Base-by-base conservation (phyloP, 2,888 invertebrate species). In the Tuberolachnus salignus region DNA sequence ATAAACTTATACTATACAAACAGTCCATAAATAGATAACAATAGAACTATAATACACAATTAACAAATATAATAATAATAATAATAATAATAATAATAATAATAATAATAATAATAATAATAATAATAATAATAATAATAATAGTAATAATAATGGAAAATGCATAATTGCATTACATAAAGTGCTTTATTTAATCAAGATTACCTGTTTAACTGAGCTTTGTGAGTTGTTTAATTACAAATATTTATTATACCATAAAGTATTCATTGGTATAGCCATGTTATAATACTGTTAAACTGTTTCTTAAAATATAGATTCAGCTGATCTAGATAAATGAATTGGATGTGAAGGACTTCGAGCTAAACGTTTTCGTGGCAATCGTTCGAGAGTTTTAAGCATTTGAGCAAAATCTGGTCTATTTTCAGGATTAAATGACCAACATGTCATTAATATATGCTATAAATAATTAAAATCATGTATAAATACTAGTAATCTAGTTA, bases 341-440 rank as follows among this genome's bases (percentile, higher is more conserved):
- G 98, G 98, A 90, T 98, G 98, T 82, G 98, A 98, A 83, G 99
- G 99, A 85, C 97, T 97, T 82, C 99, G 92, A 71, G 95, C 96
- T 83, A 99, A 90, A 64, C 95, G 90, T 87, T 97, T 97, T 87
- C 96, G 95, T 64, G 99, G 98, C 84, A 99, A 89, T 85, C 94
- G 93, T 85, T 97, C 94, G 80, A 99, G 89, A 80, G 92, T 91
- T 81, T 87, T 87, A 83, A 95, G 89, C 81, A 99, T 88, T 82
- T 91, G 90, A 75, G 92, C 90, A 87, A 99, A 99, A 85, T 97
- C 95, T 0, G 96, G 95, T 82, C 99, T 90, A 84, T 95, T 94
- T 80, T 89, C 88, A 9, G 92, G 88, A 80, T 92, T 91, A 86
- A 92, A 97, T 81, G 95, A 91, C 98, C 99, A 99, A 87, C 98